phyloP scores from a whole-genome alignment of 1,140 invertebrate genomes.

The Ganaspis sp. region DNA sequence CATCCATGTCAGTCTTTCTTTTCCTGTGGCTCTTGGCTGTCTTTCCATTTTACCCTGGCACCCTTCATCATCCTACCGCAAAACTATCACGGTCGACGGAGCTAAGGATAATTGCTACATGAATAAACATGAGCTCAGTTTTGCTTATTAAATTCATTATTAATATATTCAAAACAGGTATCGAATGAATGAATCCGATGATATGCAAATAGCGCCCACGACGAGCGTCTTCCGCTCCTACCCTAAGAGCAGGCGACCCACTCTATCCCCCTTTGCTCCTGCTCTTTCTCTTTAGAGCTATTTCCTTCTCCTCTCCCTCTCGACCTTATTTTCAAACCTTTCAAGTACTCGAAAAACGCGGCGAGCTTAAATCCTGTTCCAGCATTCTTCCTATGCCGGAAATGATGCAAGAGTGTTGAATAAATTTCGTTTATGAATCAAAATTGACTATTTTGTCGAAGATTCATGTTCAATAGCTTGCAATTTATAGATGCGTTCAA shows the following conservation, averaged over 20 bases:
- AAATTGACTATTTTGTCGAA: not conserved
- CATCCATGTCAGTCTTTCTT: slow-evolving; percentile 2
- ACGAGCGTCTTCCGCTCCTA: slow-evolving; percentile 58
- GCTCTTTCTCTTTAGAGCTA: not conserved
- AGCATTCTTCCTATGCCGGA: not conserved
- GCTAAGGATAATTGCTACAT: slow-evolving; percentile 59
- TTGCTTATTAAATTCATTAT: slow-evolving; percentile 70
- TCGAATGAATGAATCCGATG: slow-evolving; percentile 63
- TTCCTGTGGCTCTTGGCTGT: not conserved
- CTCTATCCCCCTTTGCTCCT: not conserved
- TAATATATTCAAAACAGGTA: slow-evolving; percentile 68
- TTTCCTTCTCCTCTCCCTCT: slow-evolving; percentile 15
- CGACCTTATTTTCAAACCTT: slow-evolving; percentile 23
- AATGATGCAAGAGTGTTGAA: not conserved
- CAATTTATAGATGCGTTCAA: not conserved
- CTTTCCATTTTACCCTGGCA: slow-evolving; percentile 35
- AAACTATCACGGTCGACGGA: slow-evolving; percentile 55
- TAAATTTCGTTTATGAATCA: not conserved
- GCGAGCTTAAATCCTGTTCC: not conserved
- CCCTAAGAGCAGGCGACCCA: slow-evolving; percentile 7
- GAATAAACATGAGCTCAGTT: slow-evolving; percentile 65
- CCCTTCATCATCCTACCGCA: slow-evolving; percentile 46
- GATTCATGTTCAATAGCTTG: not conserved
- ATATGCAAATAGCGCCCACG: slow-evolving; percentile 58
- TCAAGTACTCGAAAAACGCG: slow-evolving; percentile 22